Conservation (phyloP, 2,888 invertebrate species). For the Caenorhabditis drosophilae region DNA sequence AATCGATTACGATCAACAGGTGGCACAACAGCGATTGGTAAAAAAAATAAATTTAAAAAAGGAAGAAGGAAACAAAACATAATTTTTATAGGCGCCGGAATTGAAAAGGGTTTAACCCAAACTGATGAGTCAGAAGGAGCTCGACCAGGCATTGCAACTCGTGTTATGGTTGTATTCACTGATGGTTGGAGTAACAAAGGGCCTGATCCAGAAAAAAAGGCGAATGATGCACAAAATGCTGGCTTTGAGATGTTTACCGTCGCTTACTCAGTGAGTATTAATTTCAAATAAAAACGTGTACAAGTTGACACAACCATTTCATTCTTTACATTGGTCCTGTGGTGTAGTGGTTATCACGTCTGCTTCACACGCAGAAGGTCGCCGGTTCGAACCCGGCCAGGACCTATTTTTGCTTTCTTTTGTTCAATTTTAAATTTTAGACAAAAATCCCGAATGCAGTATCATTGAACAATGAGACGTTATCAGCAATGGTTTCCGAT, state of each 20-base stretch:
- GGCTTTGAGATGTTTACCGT: slow-evolving; percentile 64
- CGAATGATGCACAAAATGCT: slow-evolving; percentile 50
- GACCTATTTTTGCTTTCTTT: slow-evolving; percentile 44
- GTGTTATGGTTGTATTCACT: slow-evolving; percentile 67
- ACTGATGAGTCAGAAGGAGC: slow-evolving; percentile 60
- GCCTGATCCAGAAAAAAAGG: slow-evolving; percentile 55
- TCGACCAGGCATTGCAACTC: slow-evolving; percentile 64
- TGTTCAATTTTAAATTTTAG: no score
- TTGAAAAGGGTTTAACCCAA: slow-evolving; percentile 60
- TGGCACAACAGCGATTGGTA: slow-evolving; percentile 65
- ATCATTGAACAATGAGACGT: slow-evolving; percentile 52
- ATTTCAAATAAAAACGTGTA: neutral
- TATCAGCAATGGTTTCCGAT: slow-evolving; percentile 54
- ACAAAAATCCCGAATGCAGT: slow-evolving; percentile 17
- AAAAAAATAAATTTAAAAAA: no score
- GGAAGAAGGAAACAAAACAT: no score
- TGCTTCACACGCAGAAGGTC: slow-evolving; percentile 65
- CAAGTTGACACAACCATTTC: no score
- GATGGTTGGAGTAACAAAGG: slow-evolving; percentile 68
- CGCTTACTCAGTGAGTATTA: slow-evolving; percentile 45
- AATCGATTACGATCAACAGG: slow-evolving; percentile 54
- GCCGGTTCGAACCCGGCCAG: slow-evolving; percentile 59
- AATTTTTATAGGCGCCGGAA: slow-evolving; percentile 67
- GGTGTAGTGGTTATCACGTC: slow-evolving; percentile 66
- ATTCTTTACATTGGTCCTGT: no score